Base-by-base conservation (phyloP, 2,888 invertebrate species). In the Pelosia muscerda region DNA sequence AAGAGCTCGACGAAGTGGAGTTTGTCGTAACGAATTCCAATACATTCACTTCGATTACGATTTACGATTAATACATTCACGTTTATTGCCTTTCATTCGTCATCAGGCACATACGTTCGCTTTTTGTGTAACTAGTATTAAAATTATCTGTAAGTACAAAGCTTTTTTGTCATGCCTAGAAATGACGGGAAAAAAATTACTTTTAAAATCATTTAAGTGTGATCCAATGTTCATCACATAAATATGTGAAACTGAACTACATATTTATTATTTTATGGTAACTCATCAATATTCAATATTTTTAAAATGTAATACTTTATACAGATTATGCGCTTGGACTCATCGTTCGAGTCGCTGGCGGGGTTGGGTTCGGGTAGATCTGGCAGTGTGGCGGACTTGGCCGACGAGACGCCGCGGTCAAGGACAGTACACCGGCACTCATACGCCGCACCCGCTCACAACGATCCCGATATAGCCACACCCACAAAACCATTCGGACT, bases 301-400 rank as follows among this genome's bases (percentile, higher is more conserved):
- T 11, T 6, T 55, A 15, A 25, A 25, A 13, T 55, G 15, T 25
- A 55, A 6, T 15, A 4, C n/a, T 22, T 64, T 66, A 61, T 62
- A 56, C 93, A 98, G 98, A 96, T 97, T 68, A 97, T 97, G 97
- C 96, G 97, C 68, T 95, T 97, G 90, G 97, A 98, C 88, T 96
- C 97, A 59, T 97, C 97, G 68, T 96, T 97, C 94, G 98, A 97
- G 89, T 97, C 97, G 38, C 92, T 97, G 75, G 90, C 95, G 42
- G 97, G 96, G 62, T 96, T 97, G 31, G 89, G 86, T 0, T 84
- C 96, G 77, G 96, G 96, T 23, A 96, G 98, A 42, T 98, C 98
- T 34, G 98, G 98, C 88, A 98, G 98, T 87, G 97, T 98, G 81
- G 97, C 97, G 25, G 98, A 98, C 92, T 92, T 98, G 19, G 97